Conservation (phyloP, 2,797 vertebrate species). For the Todus mexicanus region DNA sequence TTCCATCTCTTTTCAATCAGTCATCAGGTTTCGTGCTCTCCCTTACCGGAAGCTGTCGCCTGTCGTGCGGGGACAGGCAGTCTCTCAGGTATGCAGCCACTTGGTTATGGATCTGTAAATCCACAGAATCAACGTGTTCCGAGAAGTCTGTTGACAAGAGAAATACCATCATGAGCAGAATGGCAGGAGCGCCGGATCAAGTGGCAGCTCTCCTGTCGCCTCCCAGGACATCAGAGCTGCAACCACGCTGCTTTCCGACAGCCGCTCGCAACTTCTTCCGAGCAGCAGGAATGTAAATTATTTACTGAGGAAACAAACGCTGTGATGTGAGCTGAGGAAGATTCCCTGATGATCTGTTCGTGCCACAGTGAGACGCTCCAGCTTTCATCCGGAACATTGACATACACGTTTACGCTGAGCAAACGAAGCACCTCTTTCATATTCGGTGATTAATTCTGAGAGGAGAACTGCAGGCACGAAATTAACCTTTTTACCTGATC, state of each 20-base stretch:
- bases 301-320: background rate
- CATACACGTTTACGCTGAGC: background rate
- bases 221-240: background rate
- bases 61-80: background rate
- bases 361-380: background rate
- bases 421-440: background rate
- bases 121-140: fast-evolving
- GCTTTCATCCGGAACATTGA: background rate
- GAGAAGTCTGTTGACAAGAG: background rate
- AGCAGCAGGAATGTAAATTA: background rate
- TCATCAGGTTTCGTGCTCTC: background rate
- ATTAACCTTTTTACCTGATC: background rate
- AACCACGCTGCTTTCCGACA: background rate
- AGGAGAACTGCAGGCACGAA: background rate
- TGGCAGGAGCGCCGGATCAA: background rate
- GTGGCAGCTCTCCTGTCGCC: background rate
- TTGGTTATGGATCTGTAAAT: background rate
- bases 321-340: background rate
- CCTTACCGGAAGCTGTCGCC: background rate
- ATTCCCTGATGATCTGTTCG: background rate
- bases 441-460: background rate
- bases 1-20: background rate
- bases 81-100: background rate
- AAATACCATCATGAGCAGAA: background rate
- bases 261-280: background rate